Percentiles rank a stretch among this genome's conserved stretches.
These are phyloP conservation scores for Leptodactylus fallax DNA, from an alignment of 2,797 vertebrate genomes.

Conservation along the genomic window DNA sequence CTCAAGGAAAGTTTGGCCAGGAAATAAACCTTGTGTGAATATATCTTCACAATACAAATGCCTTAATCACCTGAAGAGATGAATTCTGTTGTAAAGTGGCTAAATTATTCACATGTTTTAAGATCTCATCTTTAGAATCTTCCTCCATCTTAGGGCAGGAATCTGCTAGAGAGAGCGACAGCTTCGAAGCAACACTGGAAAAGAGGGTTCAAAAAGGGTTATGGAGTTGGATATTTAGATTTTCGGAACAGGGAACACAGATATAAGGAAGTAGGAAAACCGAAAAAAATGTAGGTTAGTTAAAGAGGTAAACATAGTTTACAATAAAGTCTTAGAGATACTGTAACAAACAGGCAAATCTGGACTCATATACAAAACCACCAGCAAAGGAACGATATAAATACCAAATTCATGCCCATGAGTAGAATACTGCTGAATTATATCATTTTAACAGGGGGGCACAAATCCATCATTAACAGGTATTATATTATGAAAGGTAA, in stretches of 20 bases:
- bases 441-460: too few species aligned
- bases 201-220: not conserved
- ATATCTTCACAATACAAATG: not conserved
- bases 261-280: too few species aligned
- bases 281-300: not conserved
- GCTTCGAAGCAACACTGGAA: conserved; percentile 33
- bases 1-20: too few species aligned
- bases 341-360: too few species aligned
- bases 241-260: not conserved
- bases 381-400: too few species aligned
- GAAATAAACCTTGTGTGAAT: too few species aligned
- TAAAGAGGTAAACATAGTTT: not conserved
- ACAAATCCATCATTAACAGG: too few species aligned
- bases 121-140: conserved; percentile 21
- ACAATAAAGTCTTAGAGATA: too few species aligned
- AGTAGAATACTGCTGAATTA: too few species aligned
- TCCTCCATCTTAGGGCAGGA: conserved; percentile 39
- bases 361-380: too few species aligned
- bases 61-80: conserved; percentile 18
- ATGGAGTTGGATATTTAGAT: not conserved
- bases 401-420: too few species aligned
- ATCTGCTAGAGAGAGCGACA: not conserved
- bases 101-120: not conserved
- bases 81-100: conserved; percentile 33
- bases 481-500: not conserved